These are phyloP conservation scores for Actinopyga echinites DNA, from an alignment of 53 echinoderm and acorn worm genomes.

Conservation along the genomic window DNA sequence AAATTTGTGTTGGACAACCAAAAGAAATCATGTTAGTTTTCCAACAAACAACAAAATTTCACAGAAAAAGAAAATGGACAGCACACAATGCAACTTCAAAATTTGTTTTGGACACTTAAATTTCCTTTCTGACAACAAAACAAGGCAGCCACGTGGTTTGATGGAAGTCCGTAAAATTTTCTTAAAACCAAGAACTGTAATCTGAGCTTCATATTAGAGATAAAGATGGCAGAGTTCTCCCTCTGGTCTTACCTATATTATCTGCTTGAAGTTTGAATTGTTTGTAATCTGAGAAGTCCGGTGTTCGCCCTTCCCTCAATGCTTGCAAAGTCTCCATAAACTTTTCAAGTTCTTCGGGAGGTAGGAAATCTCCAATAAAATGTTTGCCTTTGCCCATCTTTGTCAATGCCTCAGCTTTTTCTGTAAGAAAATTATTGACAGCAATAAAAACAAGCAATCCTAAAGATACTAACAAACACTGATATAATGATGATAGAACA, in stretches of 20 bases:
- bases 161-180: too few relatives aligned
- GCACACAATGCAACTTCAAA: too few relatives aligned
- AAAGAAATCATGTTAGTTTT: too few relatives aligned
- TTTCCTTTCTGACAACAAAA: too few relatives aligned
- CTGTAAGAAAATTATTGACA: constrained; percentile 42
- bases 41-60: too few relatives aligned
- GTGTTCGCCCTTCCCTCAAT: constrained; percentile 87
- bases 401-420: constrained; percentile 85
- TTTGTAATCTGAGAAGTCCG: constrained; percentile 98
- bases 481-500: too few relatives aligned
- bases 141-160: too few relatives aligned
- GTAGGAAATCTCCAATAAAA: constrained; percentile 91
- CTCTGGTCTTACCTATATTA: constrained; percentile 73
- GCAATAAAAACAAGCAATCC: too few relatives aligned
- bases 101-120: too few relatives aligned
- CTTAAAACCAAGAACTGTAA: neutral
- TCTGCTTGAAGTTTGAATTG: constrained; percentile 95
- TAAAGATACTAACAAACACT: too few relatives aligned
- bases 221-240: neutral
- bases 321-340: constrained; percentile 97
- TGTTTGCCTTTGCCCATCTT: constrained; percentile 83
- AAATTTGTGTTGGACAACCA: too few relatives aligned
- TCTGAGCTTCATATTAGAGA: neutral
- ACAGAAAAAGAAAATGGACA: too few relatives aligned
- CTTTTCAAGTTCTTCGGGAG: constrained; percentile 93